Evolutionary conservation across 1,140 invertebrate genomes (phyloP), one percentile per base, ranked within the genome.

Genomic region (Drosophila carrolli): DNA sequence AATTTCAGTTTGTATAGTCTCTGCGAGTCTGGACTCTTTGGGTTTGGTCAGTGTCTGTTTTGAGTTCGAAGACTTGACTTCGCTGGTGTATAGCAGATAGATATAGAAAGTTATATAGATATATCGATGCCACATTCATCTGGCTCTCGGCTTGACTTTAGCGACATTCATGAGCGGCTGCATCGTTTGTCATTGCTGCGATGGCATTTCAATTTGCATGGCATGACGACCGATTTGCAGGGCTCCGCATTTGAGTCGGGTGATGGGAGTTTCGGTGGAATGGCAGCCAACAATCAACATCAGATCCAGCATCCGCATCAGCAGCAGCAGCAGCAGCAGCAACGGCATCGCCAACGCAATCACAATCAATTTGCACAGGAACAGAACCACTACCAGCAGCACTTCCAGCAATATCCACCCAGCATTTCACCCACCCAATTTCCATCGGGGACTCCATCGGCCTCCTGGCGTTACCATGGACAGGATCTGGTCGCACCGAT

Each of bases 191-290:
- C 79, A 63, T 82, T 82, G 79, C 55, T 63, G 58, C 79, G 67
- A 63, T 81, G 62, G 67, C 79, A 68, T 74, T 81, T 82, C 67
- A 82, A 81, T 82, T 81, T 78, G 67, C 74, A 62, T 59, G 46
- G 56, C 41, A 37, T 61, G 61, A 19, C 44, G 14, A 66, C 47
- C 38, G 65, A 67, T 65, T 67, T 66, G 44, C 46, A 47, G 4
- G 58, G 35, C 35, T 46, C 23, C 14, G 56, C 7, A 1, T 14
- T 43, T 60, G 55, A 51, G n/a, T 2, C 32, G 13, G 10, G 9
- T 19, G 50, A 48, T 41, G 58, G 37, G 4, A 37, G n/a, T 16
- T 41, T 40, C n/a, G 13, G 10, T 46, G 37, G 27, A 61, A 38
- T 62, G 66, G 38, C 47, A 38, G 41, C 46, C 48, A 68, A 47